These are phyloP conservation scores for Strongylocentrotus purpuratus DNA, from an alignment of 35 echinoderm and acorn worm genomes.

Conservation along the genomic window DNA sequence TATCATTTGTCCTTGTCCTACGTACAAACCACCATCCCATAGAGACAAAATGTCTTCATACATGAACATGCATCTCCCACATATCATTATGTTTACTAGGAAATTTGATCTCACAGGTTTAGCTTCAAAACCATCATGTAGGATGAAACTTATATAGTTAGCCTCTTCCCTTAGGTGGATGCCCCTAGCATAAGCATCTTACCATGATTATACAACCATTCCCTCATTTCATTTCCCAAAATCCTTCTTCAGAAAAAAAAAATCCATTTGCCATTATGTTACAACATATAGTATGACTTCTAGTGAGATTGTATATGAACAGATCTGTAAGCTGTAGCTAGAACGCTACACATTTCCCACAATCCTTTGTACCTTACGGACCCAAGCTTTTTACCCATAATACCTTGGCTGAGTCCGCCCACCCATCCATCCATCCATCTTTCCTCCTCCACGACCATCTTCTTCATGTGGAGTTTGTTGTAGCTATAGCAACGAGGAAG, in stretches of 20 bases:
- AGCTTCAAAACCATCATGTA: too few species aligned
- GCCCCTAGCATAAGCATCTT: too few species aligned
- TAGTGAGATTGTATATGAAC: neutral
- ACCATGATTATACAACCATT: too few species aligned
- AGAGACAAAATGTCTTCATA: too few species aligned
- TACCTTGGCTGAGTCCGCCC: neutral
- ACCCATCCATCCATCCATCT: slow-evolving; percentile 7
- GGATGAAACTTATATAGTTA: too few species aligned
- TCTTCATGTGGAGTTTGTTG: slow-evolving; percentile 24
- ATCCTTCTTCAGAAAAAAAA: neutral
- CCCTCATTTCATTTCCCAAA: too few species aligned
- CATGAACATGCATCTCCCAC: too few species aligned
- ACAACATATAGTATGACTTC: neutral
- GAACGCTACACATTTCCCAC: neutral
- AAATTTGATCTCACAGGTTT: too few species aligned
- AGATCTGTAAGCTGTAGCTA: neutral
- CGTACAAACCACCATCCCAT: too few species aligned
- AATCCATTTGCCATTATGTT: neutral
- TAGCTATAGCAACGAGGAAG: slow-evolving; percentile 43
- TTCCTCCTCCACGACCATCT: slow-evolving; percentile 14
- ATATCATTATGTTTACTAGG: too few species aligned
- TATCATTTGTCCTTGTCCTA: too few species aligned
- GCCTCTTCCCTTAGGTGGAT: too few species aligned
- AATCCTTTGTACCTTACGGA: neutral
- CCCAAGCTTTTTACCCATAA: slow-evolving; percentile 24